Evolutionary conservation across 2,888 invertebrate species (phyloP).

Genomic region (Pachymerium ferrugineum): DNA sequence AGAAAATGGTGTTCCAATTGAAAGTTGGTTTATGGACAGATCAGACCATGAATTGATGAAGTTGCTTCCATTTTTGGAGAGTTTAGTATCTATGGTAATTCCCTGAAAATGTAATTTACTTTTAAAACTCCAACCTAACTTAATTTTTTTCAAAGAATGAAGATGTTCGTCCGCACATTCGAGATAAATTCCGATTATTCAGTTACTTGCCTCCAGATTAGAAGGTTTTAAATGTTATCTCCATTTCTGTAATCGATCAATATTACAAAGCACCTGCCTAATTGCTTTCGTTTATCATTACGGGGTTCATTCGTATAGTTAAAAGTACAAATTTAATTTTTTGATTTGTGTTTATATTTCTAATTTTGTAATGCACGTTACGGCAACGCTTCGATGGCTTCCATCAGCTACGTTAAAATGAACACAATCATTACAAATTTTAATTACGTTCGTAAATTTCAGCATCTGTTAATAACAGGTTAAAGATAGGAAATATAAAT

Average conservation of each 20-base stretch:
- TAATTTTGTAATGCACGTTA: no score
- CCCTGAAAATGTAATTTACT: conserved; percentile 39
- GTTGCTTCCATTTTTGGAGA: conserved; percentile 83
- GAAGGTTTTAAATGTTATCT: conserved; percentile 41
- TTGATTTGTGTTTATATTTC: no score
- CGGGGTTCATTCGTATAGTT: no score
- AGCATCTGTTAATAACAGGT: no score
- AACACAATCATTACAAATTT: no score
- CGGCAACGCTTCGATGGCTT: no score
- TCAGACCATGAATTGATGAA: conserved; percentile 84
- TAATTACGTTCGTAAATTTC: no score
- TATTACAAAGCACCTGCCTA: no score
- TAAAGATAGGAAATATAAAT: no score
- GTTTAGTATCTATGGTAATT: conserved; percentile 71
- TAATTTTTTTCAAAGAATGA: conserved; percentile 61
- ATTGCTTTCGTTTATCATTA: no score
- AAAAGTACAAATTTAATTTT: no score
- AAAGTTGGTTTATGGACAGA: conserved; percentile 92
- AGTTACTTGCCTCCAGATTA: conserved; percentile 82
- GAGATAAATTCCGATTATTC: conserved; percentile 82
- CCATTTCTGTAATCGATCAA: background rate
- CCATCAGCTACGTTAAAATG: no score
- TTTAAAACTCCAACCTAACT: background rate
- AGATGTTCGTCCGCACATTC: conserved; percentile 86
- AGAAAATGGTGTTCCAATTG: conserved; percentile 94